Conservation (phyloP, 2,113 vertebrate species). For the Anser cygnoides region DNA sequence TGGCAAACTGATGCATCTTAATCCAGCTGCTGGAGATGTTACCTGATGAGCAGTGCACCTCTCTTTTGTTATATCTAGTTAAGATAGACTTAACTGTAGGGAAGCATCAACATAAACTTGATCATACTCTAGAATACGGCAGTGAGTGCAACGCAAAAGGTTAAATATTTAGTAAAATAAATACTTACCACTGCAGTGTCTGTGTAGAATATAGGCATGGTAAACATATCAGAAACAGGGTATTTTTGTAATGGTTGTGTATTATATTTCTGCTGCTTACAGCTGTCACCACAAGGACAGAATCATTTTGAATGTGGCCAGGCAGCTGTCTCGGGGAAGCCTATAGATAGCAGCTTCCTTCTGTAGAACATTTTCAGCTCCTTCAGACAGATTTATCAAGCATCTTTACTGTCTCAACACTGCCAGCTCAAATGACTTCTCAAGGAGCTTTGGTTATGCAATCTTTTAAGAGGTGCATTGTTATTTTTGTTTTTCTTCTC, state of each 20-base stretch:
- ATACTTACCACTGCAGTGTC: background rate
- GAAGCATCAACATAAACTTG: background rate
- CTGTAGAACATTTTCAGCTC: conserved; percentile 61
- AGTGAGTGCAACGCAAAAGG: background rate
- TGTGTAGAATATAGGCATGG: background rate
- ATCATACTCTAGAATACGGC: background rate
- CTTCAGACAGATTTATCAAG: conserved; percentile 60
- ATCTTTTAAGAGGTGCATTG: conserved; percentile 35
- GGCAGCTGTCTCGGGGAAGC: conserved; percentile 51
- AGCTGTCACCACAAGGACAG: conserved; percentile 52
- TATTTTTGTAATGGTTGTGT: background rate
- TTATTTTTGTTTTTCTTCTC: conserved; percentile 1
- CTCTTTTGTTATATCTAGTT: background rate
- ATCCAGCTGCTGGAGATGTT: background rate
- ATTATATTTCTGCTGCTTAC: conserved; percentile 30
- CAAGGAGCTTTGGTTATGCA: conserved; percentile 62
- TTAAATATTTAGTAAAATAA: background rate
- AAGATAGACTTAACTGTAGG: background rate
- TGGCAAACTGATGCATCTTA: background rate
- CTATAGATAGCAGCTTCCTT: conserved; percentile 67
- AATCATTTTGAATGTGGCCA: conserved; percentile 20
- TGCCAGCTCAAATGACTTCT: conserved; percentile 66
- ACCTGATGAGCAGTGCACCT: background rate
- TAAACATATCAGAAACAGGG: background rate
- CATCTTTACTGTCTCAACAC: conserved; percentile 58